Conservation (phyloP, 2,797 vertebrate genomes). For the Percopsis omiscomaycus region DNA sequence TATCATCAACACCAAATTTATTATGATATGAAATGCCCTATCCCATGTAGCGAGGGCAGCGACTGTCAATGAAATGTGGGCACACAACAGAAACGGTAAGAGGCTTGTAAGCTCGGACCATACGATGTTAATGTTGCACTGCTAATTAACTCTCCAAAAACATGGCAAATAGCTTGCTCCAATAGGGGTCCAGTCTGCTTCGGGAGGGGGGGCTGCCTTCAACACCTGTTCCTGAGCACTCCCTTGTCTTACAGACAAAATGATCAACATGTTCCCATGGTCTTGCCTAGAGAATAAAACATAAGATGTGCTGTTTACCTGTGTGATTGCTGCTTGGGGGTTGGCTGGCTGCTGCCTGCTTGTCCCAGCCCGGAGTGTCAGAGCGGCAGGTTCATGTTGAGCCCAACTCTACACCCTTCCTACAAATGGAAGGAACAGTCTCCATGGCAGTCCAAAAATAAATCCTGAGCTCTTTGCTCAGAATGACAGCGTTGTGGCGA, state of each 20-base stretch:
- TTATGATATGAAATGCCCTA: not conserved
- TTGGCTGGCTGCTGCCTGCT: conserved; percentile 75
- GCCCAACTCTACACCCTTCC: conserved; percentile 76
- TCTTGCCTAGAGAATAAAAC: conserved; percentile 45
- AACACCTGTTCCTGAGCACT: conserved; percentile 28
- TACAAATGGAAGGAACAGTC: conserved; percentile 79
- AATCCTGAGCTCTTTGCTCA: conserved; percentile 66
- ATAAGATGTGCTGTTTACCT: conserved; percentile 73
- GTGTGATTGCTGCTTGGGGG: conserved; percentile 66
- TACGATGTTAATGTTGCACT: conserved; percentile 36
- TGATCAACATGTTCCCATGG: conserved; percentile 20
- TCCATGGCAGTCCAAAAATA: conserved; percentile 88
- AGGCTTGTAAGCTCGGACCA: conserved; percentile 26
- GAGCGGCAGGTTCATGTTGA: conserved; percentile 76
- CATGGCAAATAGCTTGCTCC: conserved; percentile 30
- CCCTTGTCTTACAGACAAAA: conserved; percentile 10
- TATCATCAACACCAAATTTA: no score
- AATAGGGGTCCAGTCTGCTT: conserved; percentile 17
- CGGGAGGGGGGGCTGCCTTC: conserved; percentile 16
- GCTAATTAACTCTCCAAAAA: conserved; percentile 28
- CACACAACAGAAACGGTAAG: conserved; percentile 7
- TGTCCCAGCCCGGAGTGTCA: conserved; percentile 77
- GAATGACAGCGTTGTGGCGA: conserved; percentile 63
- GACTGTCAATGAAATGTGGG: conserved; percentile 23
- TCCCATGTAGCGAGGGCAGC: conserved; percentile 12